These are phyloP conservation scores for Fragum sueziense DNA, from an alignment of 2,888 invertebrate genomes.

Conservation along the genomic window DNA sequence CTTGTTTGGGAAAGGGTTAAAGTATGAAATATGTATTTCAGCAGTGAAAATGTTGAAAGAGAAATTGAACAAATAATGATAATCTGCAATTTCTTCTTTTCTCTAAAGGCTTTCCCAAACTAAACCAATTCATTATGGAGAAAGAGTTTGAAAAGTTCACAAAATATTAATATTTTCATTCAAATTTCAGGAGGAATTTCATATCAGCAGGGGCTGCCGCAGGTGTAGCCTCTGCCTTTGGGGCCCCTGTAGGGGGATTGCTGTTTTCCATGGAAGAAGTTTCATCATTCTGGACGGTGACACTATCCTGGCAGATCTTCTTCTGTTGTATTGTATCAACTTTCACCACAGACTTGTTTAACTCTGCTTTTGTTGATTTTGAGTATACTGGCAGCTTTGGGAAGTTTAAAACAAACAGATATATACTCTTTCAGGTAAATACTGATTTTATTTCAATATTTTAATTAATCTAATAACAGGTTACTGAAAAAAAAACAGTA, in stretches of 20 bases:
- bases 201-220: conserved; percentile 82
- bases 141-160: no score
- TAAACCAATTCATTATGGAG: no score
- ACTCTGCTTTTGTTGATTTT: conserved; percentile 80
- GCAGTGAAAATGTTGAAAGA: no score
- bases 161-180: no score
- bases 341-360: conserved; percentile 81
- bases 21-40: no score
- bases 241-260: conserved; percentile 83
- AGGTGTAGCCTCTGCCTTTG: conserved; percentile 83
- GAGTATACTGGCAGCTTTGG: conserved; percentile 79
- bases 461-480: no score
- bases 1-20: no score
- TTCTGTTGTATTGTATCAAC: conserved; percentile 83
- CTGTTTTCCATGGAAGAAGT: conserved; percentile 84
- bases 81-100: no score
- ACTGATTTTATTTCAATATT: no score
- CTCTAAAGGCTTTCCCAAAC: no score
- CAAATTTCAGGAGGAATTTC: conserved; percentile 79
- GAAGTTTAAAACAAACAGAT: conserved; percentile 80
- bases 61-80: no score
- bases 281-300: conserved; percentile 83
- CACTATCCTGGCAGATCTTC: conserved; percentile 83
- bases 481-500: no score
- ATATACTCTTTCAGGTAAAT: conserved; percentile 80